Percentiles rank a stretch among this genome's conserved stretches.
Conservation (phyloP, 2,888 invertebrate species). For the Rhingia campestris region DNA sequence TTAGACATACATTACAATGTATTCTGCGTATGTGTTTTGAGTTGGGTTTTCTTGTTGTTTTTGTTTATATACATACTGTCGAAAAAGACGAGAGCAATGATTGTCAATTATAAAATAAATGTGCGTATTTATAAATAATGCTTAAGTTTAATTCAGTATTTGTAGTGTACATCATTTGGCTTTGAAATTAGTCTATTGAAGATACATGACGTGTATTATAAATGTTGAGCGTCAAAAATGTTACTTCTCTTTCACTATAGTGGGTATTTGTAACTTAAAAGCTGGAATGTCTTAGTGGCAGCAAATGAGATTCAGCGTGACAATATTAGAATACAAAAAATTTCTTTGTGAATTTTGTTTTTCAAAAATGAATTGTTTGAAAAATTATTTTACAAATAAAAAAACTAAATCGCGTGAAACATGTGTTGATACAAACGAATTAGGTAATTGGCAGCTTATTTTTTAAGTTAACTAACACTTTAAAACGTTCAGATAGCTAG, state of each 20-base stretch:
- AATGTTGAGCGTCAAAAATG: not conserved
- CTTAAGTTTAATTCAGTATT: not conserved
- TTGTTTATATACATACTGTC: conserved; percentile 27
- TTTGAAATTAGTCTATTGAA: conserved; percentile 6
- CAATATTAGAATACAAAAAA: no score
- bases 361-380: no score
- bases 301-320: no score
- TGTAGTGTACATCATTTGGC: conserved; percentile 35
- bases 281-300: no score
- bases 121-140: not conserved
- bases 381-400: no score
- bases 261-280: not conserved
- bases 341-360: no score
- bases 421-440: no score
- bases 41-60: not conserved
- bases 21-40: conserved; percentile 3
- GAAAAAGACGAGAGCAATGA: conserved; percentile 29
- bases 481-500: no score
- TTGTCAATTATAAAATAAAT: conserved; percentile 62
- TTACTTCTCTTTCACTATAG: not conserved
- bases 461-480: no score
- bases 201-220: not conserved
- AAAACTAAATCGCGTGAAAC: no score
- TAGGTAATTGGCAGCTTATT: no score
- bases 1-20: conserved; percentile 1